Evolutionary conservation across 2,113 vertebrate species (phyloP).

Genomic region (Colinus virginianus): DNA sequence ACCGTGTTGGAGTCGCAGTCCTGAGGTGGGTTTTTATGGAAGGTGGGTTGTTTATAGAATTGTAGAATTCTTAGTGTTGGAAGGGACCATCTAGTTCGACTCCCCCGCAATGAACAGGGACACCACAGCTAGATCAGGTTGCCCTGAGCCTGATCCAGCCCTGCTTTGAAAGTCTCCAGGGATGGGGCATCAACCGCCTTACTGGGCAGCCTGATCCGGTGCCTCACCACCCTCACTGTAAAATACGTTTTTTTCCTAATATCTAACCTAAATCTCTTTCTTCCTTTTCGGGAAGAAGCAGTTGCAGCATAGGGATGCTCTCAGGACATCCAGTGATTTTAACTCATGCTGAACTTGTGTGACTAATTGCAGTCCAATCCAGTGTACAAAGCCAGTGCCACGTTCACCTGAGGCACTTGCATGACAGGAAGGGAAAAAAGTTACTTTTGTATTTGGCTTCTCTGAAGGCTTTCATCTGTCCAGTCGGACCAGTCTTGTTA

Average conservation of each 20-base stretch:
- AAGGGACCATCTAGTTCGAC: too few species aligned
- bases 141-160: too few species aligned
- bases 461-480: background rate
- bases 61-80: too few species aligned
- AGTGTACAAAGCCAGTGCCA: background rate
- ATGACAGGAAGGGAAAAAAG: background rate
- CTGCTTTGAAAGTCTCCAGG: too few species aligned
- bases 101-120: too few species aligned
- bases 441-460: background rate
- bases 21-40: background rate
- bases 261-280: too few species aligned
- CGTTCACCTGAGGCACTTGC: background rate
- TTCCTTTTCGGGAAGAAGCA: background rate
- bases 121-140: too few species aligned
- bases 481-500: background rate
- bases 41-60: background rate
- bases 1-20: rapidly evolving
- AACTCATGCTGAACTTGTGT: background rate
- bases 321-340: background rate
- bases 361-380: background rate
- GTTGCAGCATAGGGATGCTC: background rate
- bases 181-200: too few species aligned
- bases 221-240: too few species aligned
- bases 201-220: too few species aligned
- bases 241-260: too few species aligned